phyloP scores from a whole-genome alignment of 2,113 vertebrate genomes.

The Corythaeola cristata region DNA sequence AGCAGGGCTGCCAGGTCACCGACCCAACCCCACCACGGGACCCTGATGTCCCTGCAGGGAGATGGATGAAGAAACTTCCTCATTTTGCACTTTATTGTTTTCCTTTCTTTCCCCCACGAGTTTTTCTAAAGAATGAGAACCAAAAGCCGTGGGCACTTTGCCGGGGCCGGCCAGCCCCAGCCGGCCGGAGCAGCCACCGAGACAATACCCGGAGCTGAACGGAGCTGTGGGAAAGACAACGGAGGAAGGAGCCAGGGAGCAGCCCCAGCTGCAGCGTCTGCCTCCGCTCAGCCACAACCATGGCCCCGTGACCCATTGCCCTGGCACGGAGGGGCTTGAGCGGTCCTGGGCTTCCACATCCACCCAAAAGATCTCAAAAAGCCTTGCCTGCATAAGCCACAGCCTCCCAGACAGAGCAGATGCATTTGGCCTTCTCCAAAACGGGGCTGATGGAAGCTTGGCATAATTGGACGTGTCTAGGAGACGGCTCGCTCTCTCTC shows the following conservation, averaged over 20 bases:
- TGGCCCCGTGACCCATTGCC: not conserved
- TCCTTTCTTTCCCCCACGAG: not conserved
- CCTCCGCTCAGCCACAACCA: not conserved
- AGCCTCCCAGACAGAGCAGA: not conserved
- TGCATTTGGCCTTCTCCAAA: not conserved
- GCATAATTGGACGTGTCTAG: not conserved
- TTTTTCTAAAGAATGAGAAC: not conserved
- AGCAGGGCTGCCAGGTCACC: not conserved
- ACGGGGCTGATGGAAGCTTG: not conserved
- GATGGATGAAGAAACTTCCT: not conserved
- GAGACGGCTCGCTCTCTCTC: not conserved
- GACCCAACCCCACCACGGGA: accelerated
- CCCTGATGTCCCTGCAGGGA: not conserved
- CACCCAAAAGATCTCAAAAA: not conserved
- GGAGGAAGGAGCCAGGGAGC: not conserved
- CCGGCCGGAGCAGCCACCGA: not conserved
- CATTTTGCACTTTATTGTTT: not conserved
- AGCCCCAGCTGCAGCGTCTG: not conserved
- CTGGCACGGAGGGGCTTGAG: too few relatives aligned
- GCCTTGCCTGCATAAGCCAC: not conserved
- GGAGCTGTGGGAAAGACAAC: not conserved
- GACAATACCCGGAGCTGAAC: not conserved
- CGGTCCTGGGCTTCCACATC: too few relatives aligned
- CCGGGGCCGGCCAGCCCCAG: not conserved
- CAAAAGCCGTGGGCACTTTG: not conserved